Percentiles rank a stretch among this genome's conserved stretches.
Evolutionary conservation across 2,888 invertebrate species (phyloP).

Genomic region (Lymantria monacha): DNA sequence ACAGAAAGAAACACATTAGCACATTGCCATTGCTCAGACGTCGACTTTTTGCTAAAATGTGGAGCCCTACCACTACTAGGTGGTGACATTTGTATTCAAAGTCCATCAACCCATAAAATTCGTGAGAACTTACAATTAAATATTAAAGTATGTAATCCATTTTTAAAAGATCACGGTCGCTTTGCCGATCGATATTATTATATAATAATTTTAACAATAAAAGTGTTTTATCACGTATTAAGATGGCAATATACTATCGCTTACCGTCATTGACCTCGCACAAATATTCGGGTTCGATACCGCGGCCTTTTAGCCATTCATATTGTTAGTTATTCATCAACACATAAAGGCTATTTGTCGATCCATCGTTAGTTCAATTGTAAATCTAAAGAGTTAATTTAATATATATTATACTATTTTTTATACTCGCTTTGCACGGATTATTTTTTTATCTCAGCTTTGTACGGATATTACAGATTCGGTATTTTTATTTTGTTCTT

Average conservation of each 20-base stretch:
- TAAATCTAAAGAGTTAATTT: neutral
- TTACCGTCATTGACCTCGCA: slow-evolving; percentile 25
- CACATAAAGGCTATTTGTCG: slow-evolving; percentile 4
- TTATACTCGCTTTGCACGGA: neutral
- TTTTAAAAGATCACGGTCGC: neutral
- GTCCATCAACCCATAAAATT: too few relatives aligned
- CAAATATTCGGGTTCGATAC: slow-evolving; percentile 28
- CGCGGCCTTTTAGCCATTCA: slow-evolving; percentile 25
- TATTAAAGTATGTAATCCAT: too few relatives aligned
- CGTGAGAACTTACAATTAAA: too few relatives aligned
- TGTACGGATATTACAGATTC: too few relatives aligned
- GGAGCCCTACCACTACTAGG: too few relatives aligned
- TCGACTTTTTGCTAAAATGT: too few relatives aligned
- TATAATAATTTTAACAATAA: neutral
- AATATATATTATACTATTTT: neutral
- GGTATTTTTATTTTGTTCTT: too few relatives aligned
- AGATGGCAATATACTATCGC: slow-evolving; percentile 21
- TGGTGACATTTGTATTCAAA: too few relatives aligned
- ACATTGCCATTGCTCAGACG: too few relatives aligned
- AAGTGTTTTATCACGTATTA: slow-evolving; percentile 10
- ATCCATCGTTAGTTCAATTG: slow-evolving; percentile 12
- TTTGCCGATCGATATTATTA: neutral
- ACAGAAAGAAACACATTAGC: too few relatives aligned
- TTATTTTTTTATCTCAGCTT: too few relatives aligned
- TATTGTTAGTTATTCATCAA: slow-evolving; percentile 21